Evolutionary conservation across 2,797 vertebrate species (phyloP), one percentile per base, ranked within the genome.

Genomic region (Danio aesculapii): DNA sequence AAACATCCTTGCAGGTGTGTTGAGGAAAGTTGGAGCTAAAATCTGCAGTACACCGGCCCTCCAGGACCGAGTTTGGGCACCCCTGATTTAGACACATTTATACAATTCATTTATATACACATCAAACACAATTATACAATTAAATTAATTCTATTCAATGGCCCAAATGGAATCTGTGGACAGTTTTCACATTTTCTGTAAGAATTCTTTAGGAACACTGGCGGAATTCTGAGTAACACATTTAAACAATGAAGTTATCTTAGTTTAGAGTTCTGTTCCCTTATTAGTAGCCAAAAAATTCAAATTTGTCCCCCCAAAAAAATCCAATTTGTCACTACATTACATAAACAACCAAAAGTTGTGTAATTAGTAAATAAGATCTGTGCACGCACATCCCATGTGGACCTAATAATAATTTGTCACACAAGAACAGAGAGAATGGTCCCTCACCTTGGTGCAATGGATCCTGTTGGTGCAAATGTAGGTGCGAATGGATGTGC

Each of bases 401-500:
- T 76, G 74, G 61, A 59, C 74, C 14, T 47, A 59, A 69, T 8
- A 68, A 66, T 49, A n/a, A 61, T 16, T 0, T 17, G 71, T 11
- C 50, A 83, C 50, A 81, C 50, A 81, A 58, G 4, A 14, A 7
- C 5, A 21, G 57, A 70, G 75, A 88, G 91, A 90, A 82, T 72
- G 47, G 4, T 77, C 55, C 43, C 93, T 95, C 93, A 99, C 98
- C 98, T 98, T 99, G 98, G 89, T 99, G 97, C 41, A 99, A 92
- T 4, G 98, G 97, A 80, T 99, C 98, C 93, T 99, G 98, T 93
- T 99, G 98, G 90, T 99, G 98, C 49, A 99, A 97, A 92, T 99
- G 98, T 12, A 99, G 95, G 88, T 99, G 98, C 0, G 98, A 99
- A 94, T 99, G 98, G 90, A 99, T 99, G 90, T 99, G 98, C 0